These are phyloP conservation scores for Eubucco bourcierii DNA, from an alignment of 2,113 vertebrate genomes.

Conservation along the genomic window DNA sequence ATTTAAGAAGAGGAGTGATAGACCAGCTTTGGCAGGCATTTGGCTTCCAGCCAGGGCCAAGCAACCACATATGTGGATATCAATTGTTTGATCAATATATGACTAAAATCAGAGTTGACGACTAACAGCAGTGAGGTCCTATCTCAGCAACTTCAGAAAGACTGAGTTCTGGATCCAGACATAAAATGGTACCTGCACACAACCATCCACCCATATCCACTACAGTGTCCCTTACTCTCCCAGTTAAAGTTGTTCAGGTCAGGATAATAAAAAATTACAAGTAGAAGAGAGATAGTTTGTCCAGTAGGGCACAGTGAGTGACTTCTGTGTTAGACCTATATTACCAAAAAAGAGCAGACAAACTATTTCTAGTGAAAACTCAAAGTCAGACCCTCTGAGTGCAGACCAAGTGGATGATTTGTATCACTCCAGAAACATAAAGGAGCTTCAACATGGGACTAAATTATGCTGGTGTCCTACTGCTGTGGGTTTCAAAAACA, in stretches of 20 bases:
- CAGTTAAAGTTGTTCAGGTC: background rate
- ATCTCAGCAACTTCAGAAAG: background rate
- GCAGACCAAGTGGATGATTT: background rate
- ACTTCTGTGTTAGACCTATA: background rate
- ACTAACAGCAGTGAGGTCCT: background rate
- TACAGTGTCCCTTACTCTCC: background rate
- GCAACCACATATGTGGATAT: too few relatives aligned
- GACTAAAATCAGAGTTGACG: background rate
- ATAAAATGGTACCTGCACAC: background rate
- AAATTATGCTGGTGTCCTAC: background rate
- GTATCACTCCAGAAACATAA: background rate
- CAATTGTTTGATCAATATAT: background rate
- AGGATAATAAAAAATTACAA: background rate
- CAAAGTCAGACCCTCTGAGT: background rate
- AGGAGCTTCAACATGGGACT: background rate
- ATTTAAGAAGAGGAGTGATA: too few relatives aligned
- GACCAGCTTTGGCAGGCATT: too few relatives aligned
- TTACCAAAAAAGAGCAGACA: accelerated
- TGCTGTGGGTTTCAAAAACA: background rate
- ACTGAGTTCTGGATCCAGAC: background rate
- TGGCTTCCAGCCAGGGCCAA: too few relatives aligned
- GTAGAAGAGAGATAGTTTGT: background rate
- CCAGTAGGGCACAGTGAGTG: background rate
- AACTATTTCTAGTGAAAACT: background rate
- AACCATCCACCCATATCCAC: background rate